These are phyloP conservation scores for Microcebus murinus DNA, from an alignment of 2,113 vertebrate genomes.

Conservation along the genomic window DNA sequence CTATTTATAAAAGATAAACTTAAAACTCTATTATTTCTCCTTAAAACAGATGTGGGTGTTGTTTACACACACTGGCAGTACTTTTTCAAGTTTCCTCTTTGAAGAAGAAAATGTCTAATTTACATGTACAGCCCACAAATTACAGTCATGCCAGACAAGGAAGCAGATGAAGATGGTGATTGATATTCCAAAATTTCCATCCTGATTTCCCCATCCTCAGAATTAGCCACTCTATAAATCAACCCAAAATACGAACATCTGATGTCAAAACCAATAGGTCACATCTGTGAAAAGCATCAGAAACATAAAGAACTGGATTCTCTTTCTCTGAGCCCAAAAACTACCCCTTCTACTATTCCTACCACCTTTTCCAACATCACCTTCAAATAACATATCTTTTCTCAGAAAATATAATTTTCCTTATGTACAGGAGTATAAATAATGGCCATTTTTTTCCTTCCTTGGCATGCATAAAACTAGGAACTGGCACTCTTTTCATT, in stretches of 20 bases:
- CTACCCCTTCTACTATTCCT: conserved; percentile 33
- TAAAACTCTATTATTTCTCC: conserved; percentile 16
- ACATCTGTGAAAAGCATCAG: conserved; percentile 82
- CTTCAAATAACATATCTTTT: conserved; percentile 74
- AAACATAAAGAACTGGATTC: conserved; percentile 70
- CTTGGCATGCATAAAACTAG: conserved; percentile 64
- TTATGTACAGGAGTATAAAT: conserved; percentile 39
- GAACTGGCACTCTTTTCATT: conserved; percentile 34
- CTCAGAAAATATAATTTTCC: conserved; percentile 77
- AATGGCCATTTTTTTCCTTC: conserved; percentile 65
- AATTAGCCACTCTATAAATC: conserved; percentile 82
- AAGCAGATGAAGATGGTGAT: conserved; percentile 75
- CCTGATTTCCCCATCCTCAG: conserved; percentile 73
- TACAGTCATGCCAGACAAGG: conserved; percentile 68
- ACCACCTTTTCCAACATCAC: conserved; percentile 54
- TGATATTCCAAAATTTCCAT: conserved; percentile 77
- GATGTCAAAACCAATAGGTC: conserved; percentile 75
- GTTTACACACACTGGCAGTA: conserved; percentile 2
- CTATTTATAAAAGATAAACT: conserved; percentile 11
- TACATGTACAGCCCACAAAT: conserved; percentile 67
- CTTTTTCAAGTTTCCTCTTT: conserved; percentile 50
- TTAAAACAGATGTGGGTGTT: conserved; percentile 37
- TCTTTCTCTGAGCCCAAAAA: conserved; percentile 71
- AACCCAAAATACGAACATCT: conserved; percentile 76
- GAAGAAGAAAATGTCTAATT: conserved; percentile 71